Base-by-base conservation (phyloP, 1,140 invertebrate species). In the Hermatobates lingyangjiaoensis region DNA sequence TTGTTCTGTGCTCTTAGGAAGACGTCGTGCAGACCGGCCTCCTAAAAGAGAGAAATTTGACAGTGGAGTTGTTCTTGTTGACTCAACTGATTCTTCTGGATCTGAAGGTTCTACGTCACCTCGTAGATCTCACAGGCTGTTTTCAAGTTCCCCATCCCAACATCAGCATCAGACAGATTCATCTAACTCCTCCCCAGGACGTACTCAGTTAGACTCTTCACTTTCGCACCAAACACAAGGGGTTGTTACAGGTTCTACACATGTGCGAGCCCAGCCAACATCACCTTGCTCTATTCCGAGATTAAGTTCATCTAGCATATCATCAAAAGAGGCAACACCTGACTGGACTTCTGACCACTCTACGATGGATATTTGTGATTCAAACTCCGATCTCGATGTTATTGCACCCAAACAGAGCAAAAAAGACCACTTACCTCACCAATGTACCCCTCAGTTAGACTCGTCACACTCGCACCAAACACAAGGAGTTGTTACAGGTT, bases 41-140 rank as follows among this genome's bases (percentile, higher is more conserved):
- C 56, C 62, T 24, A 72, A 73, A 61, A 59, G 72, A n/a, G 69
- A 73, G 59, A 77, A 76, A 60, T 63, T 74, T 27, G 73, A 76
- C 59, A 74, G 71, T 53, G 73, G 73, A 3, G 62, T 76, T 20
- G 72, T 68, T 2, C 71, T 74, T 45, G 68, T 69, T 48, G 56
- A 55, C 60, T 44, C 66, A 64, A 57, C 64, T 63, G 28, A 27
- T 24, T 55, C 56, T 12, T 58, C 48, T n/a, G 52, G n/a, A 10
- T 38, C 20, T 27, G 18, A 27, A 55, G 21, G 57, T 54, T 2
- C 55, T 58, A 3, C 44, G 27, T 23, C 52, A 7, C 28, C 28
- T 7, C 28, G 7, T 7, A 34, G 7, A 34, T 15, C 28, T 42
- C 39, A 12, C 14, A 18, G 39, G 39, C 14, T 42, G 39, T 42